These are phyloP conservation scores for Troides helena DNA, from an alignment of 2,888 invertebrate species.

Conservation along the genomic window DNA sequence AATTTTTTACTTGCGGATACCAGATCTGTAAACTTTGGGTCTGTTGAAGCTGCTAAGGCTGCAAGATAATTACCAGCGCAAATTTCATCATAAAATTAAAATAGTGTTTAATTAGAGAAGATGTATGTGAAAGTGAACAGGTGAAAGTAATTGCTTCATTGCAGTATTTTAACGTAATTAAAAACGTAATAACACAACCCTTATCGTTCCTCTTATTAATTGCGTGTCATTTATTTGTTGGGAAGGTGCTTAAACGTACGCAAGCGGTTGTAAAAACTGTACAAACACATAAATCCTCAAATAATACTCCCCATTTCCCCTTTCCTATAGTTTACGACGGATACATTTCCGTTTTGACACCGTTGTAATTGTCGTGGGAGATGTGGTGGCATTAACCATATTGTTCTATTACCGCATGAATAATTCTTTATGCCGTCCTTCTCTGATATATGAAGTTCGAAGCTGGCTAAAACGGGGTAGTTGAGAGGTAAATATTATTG, in stretches of 20 bases:
- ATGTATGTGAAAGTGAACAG: background rate
- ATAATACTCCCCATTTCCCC: slow-evolving; percentile 42
- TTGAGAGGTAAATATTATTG: slow-evolving; percentile 43
- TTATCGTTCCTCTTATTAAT: slow-evolving; percentile 11
- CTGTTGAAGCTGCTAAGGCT: too few relatives aligned
- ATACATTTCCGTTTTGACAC: slow-evolving; percentile 69
- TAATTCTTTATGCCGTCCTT: slow-evolving; percentile 46
- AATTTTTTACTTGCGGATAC: too few relatives aligned
- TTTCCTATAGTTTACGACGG: slow-evolving; percentile 46
- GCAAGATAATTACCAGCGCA: too few relatives aligned
- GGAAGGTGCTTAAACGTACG: slow-evolving; percentile 17
- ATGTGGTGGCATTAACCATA: slow-evolving; percentile 38
- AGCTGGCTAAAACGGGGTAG: slow-evolving; percentile 42
- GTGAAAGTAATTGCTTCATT: background rate
- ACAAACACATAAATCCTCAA: slow-evolving; percentile 41
- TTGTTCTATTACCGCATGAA: slow-evolving; percentile 51
- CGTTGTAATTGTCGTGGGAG: slow-evolving; percentile 68
- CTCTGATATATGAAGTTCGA: slow-evolving; percentile 21
- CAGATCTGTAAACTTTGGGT: too few relatives aligned
- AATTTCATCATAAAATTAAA: too few relatives aligned
- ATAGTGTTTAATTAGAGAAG: background rate
- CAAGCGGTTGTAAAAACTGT: slow-evolving; percentile 20
- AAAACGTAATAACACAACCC: background rate
- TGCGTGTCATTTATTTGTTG: slow-evolving; percentile 17
- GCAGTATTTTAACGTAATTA: slow-evolving; percentile 2